These are phyloP conservation scores for Hemitrygon akajei DNA, from an alignment of 2,797 vertebrate species.

Conservation along the genomic window DNA sequence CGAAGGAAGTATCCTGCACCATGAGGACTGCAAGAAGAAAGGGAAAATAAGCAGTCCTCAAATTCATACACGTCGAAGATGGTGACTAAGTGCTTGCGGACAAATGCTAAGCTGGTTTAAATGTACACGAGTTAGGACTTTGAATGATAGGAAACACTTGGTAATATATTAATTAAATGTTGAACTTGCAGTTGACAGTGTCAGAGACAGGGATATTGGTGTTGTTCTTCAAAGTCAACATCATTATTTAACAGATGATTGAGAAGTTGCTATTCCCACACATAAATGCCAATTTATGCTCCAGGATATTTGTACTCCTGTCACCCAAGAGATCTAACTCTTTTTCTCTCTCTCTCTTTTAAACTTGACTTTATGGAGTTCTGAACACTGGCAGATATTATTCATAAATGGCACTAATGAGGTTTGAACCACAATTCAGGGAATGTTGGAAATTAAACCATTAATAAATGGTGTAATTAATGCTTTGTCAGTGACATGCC, in stretches of 20 bases:
- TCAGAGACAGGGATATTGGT: neutral
- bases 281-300: constrained; percentile 39
- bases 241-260: constrained; percentile 34
- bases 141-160: constrained; percentile 23
- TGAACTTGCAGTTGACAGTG: constrained; percentile 12
- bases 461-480: constrained; percentile 99
- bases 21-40: neutral
- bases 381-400: constrained; percentile 64
- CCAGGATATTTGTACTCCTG: constrained; percentile 42
- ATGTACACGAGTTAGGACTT: constrained; percentile 1
- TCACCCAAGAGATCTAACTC: neutral
- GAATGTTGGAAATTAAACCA: constrained; percentile 85
- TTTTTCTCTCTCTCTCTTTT: constrained; percentile 44
- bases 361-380: constrained; percentile 52
- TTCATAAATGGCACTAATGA: constrained; percentile 80
- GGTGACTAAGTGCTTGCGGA: neutral
- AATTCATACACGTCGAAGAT: constrained; percentile 19
- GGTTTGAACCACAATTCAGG: constrained; percentile 75
- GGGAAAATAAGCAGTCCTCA: neutral
- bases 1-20: neutral
- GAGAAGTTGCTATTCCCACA: neutral
- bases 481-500: constrained; percentile 96
- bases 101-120: neutral
- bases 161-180: constrained; percentile 34
- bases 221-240: constrained; percentile 34